Conservation (phyloP, 2,113 vertebrate genomes). For the Sinocyclocheilus anophthalmus region DNA sequence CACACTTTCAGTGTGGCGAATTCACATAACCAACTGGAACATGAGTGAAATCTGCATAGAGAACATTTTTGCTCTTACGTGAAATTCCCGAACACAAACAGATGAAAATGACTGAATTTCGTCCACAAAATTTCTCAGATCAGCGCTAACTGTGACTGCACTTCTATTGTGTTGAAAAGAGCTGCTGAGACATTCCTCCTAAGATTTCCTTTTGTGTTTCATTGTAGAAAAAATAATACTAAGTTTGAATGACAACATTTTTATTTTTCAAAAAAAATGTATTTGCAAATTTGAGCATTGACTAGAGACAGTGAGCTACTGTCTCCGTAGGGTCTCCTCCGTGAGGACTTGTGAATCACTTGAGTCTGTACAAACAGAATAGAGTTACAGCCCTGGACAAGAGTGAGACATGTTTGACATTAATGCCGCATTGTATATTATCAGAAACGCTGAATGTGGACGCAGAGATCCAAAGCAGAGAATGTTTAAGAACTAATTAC, state of each 20-base stretch:
- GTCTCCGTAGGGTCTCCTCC: slow-evolving; percentile 36
- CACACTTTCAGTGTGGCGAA: background rate
- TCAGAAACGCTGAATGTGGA: slow-evolving; percentile 73
- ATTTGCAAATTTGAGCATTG: background rate
- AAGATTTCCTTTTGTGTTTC: background rate
- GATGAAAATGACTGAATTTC: background rate
- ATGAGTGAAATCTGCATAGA: background rate
- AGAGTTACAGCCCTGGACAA: slow-evolving; percentile 71
- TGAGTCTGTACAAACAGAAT: slow-evolving; percentile 72
- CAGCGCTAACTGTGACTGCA: background rate
- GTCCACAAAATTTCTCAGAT: background rate
- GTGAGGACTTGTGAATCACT: slow-evolving; percentile 64
- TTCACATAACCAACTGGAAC: background rate
- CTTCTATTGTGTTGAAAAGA: background rate
- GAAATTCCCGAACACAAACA: background rate
- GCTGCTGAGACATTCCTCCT: background rate
- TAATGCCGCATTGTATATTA: slow-evolving; percentile 79
- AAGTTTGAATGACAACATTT: background rate
- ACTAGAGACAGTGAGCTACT: background rate
- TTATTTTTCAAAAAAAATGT: background rate
- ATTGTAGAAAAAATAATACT: background rate
- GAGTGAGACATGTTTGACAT: slow-evolving; percentile 78
- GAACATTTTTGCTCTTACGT: background rate
- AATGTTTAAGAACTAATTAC: slow-evolving; percentile 82
- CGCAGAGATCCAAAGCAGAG: slow-evolving; percentile 74